Conservation (phyloP, 2,113 vertebrate species). For the Promerops cafer region DNA sequence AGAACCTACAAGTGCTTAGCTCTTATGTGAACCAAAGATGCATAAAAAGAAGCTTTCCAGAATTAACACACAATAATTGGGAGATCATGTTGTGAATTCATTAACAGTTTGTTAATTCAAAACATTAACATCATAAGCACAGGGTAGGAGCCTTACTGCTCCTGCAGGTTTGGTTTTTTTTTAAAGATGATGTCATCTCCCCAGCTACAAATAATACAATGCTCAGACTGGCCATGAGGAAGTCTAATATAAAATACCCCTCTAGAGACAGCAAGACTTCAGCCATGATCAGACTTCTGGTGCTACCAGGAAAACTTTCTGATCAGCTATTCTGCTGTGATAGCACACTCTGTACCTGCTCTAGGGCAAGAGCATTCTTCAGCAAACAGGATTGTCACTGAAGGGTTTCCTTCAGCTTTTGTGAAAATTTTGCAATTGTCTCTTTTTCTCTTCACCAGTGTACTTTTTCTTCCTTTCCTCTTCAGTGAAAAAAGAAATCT, state of each 20-base stretch:
- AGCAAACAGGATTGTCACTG: neutral
- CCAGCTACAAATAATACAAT: neutral
- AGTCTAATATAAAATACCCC: neutral
- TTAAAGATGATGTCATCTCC: neutral
- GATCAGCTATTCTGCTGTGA: neutral
- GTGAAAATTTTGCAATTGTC: neutral
- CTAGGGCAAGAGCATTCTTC: neutral
- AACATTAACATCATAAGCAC: neutral
- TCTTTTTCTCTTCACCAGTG: neutral
- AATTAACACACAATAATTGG: slow-evolving; percentile 20
- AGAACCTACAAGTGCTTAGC: neutral
- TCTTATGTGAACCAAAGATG: neutral
- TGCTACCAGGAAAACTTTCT: neutral
- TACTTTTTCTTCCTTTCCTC: neutral
- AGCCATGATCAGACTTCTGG: neutral
- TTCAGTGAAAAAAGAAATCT: slow-evolving; percentile 17
- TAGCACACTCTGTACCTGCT: neutral
- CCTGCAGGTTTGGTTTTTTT: neutral
- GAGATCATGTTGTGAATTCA: slow-evolving; percentile 21
- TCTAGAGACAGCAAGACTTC: neutral
- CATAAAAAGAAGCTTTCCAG: neutral
- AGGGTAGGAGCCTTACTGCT: neutral
- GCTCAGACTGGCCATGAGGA: neutral
- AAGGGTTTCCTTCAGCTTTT: neutral
- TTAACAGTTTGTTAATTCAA: slow-evolving; percentile 36